These are phyloP conservation scores for Ictidomys tridecemlineatus DNA, from an alignment of 2,113 vertebrate species.

Conservation along the genomic window DNA sequence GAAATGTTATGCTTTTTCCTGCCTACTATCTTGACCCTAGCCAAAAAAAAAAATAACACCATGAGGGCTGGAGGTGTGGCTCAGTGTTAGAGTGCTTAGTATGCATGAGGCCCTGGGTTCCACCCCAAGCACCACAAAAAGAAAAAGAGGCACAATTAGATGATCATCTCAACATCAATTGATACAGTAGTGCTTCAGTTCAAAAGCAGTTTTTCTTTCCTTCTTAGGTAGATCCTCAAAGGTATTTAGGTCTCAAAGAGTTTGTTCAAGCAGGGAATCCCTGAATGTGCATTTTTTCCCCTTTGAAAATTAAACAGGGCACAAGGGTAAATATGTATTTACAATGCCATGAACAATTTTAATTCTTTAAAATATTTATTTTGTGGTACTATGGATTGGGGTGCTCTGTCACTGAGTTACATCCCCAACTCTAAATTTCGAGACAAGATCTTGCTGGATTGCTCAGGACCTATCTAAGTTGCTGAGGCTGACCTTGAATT, in stretches of 20 bases:
- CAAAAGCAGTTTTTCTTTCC: background rate
- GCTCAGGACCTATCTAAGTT: no score
- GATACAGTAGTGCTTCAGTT: background rate
- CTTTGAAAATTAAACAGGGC: background rate
- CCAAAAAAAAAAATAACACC: background rate
- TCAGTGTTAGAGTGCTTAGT: background rate
- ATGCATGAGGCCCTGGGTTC: background rate
- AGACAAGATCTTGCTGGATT: no score
- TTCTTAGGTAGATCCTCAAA: background rate
- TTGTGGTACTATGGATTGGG: no score
- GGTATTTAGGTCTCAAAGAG: background rate
- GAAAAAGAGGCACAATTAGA: background rate
- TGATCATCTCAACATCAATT: no score
- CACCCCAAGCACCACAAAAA: background rate
- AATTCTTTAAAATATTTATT: no score
- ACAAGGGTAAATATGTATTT: background rate
- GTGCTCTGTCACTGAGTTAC: no score
- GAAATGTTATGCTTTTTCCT: background rate
- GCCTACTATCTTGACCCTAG: background rate
- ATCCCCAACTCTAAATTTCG: no score
- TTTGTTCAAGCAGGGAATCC: background rate
- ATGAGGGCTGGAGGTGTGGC: fast-evolving
- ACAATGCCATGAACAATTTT: no score
- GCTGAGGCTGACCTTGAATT: no score
- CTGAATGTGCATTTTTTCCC: background rate